Conservation (phyloP, 2,797 vertebrate species). For the Mastacembelus armatus region DNA sequence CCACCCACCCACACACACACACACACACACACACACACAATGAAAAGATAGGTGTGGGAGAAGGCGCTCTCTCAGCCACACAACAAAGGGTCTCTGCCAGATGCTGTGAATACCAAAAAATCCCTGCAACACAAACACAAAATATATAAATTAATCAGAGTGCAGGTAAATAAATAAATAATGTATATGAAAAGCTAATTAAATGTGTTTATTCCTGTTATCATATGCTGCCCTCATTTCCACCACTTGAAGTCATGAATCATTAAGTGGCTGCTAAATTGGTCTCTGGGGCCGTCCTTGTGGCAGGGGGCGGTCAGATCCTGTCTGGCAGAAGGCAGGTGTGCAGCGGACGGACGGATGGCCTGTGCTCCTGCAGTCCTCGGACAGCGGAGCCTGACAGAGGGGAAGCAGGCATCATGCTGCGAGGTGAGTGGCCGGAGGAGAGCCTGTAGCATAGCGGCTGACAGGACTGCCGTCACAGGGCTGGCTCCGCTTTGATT, state of each 20-base stretch:
- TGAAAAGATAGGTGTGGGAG: slow-evolving; percentile 59
- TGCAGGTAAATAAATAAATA: slow-evolving; percentile 90
- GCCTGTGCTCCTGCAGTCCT: slow-evolving; percentile 79
- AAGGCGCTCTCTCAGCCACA: slow-evolving; percentile 64
- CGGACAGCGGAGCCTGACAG: slow-evolving; percentile 78
- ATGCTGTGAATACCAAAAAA: slow-evolving; percentile 86
- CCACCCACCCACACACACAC: background rate
- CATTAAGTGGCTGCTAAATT: slow-evolving; percentile 97
- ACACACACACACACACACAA: background rate
- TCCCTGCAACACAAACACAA: slow-evolving; percentile 75
- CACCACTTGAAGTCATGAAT: slow-evolving; percentile 95
- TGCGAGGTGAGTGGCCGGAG: slow-evolving; percentile 88
- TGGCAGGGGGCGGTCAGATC: slow-evolving; percentile 89
- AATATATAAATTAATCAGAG: slow-evolving; percentile 87
- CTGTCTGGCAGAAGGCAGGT: slow-evolving; percentile 93
- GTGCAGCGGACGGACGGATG: slow-evolving; percentile 84
- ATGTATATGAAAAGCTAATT: slow-evolving; percentile 92
- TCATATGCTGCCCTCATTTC: slow-evolving; percentile 93
- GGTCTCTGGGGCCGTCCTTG: slow-evolving; percentile 89
- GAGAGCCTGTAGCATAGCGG: slow-evolving; percentile 84
- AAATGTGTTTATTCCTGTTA: slow-evolving; percentile 98
- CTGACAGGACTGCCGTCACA: slow-evolving; percentile 90
- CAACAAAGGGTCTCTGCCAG: slow-evolving; percentile 85
- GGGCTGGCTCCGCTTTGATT: slow-evolving; percentile 89
- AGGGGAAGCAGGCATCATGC: slow-evolving; percentile 87